These are phyloP conservation scores for Labia minor DNA, from an alignment of 2,888 invertebrate genomes.

Conservation along the genomic window DNA sequence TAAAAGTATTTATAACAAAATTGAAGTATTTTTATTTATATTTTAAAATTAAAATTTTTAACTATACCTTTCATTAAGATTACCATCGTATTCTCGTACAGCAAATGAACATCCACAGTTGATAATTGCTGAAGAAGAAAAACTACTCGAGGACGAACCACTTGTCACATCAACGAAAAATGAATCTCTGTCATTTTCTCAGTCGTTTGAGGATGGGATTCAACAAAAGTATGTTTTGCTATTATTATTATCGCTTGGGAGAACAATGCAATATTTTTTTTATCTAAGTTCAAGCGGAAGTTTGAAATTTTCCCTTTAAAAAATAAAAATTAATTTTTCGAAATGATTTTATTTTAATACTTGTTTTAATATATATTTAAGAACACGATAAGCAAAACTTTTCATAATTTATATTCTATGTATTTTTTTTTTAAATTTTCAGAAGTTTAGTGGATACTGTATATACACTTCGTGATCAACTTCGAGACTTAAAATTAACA, in stretches of 20 bases:
- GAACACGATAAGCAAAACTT: too few species aligned
- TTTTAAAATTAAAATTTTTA: conserved; percentile 15
- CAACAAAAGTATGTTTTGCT: neutral
- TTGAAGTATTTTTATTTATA: neutral
- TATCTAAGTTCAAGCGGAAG: too few species aligned
- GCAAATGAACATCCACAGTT: conserved; percentile 22
- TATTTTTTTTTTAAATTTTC: too few species aligned
- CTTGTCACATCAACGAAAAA: neutral
- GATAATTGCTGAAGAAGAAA: conserved; percentile 26
- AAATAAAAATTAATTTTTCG: too few species aligned
- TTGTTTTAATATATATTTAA: too few species aligned
- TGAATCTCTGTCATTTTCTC: neutral
- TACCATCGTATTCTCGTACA: neutral
- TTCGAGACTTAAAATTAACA: conserved; percentile 52
- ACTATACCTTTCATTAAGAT: neutral
- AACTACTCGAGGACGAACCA: conserved; percentile 14
- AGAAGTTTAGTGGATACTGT: conserved; percentile 67
- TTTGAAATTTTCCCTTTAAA: too few species aligned
- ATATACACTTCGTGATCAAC: conserved; percentile 62
- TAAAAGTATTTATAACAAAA: neutral
- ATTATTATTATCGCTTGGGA: too few species aligned
- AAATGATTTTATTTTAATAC: too few species aligned
- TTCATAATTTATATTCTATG: neutral
- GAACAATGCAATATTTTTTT: too few species aligned
- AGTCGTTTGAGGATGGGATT: neutral